Percentiles rank a stretch among this genome's conserved stretches.
phyloP scores from a whole-genome alignment of 2,113 vertebrate genomes.

The Calidris pugnax region DNA sequence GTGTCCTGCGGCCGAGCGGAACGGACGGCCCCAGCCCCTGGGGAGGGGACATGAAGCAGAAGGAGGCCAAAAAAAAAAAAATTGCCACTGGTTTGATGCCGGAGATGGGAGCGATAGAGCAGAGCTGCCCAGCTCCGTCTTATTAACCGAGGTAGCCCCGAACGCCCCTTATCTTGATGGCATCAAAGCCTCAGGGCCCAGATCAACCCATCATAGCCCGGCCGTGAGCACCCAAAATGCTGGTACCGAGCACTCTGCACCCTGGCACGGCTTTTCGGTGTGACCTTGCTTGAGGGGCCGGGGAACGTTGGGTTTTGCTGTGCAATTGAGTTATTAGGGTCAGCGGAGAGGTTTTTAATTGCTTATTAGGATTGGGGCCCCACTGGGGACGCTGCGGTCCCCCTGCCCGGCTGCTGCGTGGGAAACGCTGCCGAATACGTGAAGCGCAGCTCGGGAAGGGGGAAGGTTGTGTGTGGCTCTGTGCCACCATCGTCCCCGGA shows the following conservation, averaged over 20 bases:
- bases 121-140: neutral
- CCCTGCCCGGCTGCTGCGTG: neutral
- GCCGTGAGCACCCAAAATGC: neutral
- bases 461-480: fast-evolving
- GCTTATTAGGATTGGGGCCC: neutral
- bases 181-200: neutral
- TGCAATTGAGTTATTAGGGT: neutral
- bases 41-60: neutral
- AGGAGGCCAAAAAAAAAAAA: neutral
- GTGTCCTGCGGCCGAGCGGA: neutral
- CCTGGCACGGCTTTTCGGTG: neutral
- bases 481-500: fast-evolving
- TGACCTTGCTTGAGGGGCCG: neutral
- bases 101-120: slow-evolving; percentile 54
- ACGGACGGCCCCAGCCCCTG: neutral
- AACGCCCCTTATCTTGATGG: neutral
- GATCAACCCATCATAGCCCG: fast-evolving
- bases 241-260: fast-evolving
- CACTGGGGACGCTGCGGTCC: fast-evolving
- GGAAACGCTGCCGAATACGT: neutral
- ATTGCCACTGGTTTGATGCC: neutral
- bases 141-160: neutral
- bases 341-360: neutral
- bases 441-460: fast-evolving
- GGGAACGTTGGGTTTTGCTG: fast-evolving